Conservation (phyloP, 2,888 invertebrate species). For the Dasysyrphus albostriatus region DNA sequence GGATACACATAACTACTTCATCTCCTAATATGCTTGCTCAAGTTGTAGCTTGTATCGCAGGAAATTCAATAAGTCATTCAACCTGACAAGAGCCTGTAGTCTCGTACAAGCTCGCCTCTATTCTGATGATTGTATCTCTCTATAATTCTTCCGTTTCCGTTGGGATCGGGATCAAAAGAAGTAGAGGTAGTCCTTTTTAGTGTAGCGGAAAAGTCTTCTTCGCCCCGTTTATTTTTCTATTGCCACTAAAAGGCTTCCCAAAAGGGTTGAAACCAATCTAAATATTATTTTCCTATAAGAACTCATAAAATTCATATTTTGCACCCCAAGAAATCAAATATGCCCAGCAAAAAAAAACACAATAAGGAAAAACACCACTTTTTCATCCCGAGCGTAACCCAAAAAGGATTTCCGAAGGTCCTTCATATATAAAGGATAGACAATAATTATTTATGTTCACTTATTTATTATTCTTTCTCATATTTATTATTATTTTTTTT, state of each 20-base stretch:
- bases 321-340: slow-evolving; percentile 37
- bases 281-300: slow-evolving; percentile 48
- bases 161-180: slow-evolving; percentile 18
- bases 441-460: slow-evolving; percentile 51
- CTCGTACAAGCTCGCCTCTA: slow-evolving; percentile 19
- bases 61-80: slow-evolving; percentile 49
- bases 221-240: slow-evolving; percentile 18
- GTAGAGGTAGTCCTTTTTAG: background rate
- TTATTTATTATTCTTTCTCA: slow-evolving; percentile 49
- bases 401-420: slow-evolving; percentile 33
- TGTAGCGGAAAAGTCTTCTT: slow-evolving; percentile 16
- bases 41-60: slow-evolving; percentile 34
- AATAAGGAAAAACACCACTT: background rate
- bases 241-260: slow-evolving; percentile 20
- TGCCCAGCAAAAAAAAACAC: background rate
- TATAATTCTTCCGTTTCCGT: slow-evolving; percentile 47
- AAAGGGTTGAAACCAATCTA: slow-evolving; percentile 49
- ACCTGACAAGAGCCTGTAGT: slow-evolving; percentile 30
- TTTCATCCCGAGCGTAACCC: background rate
- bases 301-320: slow-evolving; percentile 46
- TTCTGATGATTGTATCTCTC: slow-evolving; percentile 40
- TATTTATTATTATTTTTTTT: slow-evolving; percentile 34
- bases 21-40: slow-evolving; percentile 41
- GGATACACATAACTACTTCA: slow-evolving; percentile 40
- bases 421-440: slow-evolving; percentile 37